Evolutionary conservation across 2,797 vertebrate genomes (phyloP).

Genomic region (Trematomus bernacchii): DNA sequence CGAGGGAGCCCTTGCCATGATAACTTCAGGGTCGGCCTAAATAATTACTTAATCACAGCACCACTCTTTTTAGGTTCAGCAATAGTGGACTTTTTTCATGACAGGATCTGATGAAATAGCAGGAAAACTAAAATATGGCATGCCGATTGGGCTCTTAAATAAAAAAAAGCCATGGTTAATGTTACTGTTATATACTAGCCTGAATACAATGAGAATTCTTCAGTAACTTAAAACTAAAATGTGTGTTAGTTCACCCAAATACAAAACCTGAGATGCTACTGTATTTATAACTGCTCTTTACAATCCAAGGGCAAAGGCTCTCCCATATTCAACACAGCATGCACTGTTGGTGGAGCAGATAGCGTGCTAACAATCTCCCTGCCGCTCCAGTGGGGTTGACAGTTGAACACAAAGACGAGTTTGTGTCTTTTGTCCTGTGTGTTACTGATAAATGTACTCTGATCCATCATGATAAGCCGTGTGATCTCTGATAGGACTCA

Average conservation of each 20-base stretch:
- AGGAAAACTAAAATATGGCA: too few relatives aligned
- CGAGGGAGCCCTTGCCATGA: too few relatives aligned
- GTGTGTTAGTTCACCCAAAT: background rate
- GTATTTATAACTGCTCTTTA: background rate
- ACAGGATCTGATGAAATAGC: too few relatives aligned
- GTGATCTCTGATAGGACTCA: conserved; percentile 66
- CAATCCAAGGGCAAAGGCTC: background rate
- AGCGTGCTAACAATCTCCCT: conserved; percentile 17
- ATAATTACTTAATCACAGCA: too few relatives aligned
- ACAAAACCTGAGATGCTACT: background rate
- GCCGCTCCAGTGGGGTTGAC: conserved; percentile 18
- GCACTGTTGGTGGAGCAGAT: background rate
- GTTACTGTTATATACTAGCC: background rate
- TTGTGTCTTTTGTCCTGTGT: conserved; percentile 51
- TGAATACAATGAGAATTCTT: background rate
- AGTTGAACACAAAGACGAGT: conserved; percentile 31
- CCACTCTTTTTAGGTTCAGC: too few relatives aligned
- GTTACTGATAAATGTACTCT: conserved; percentile 60
- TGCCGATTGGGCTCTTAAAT: too few relatives aligned
- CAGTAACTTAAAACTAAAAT: background rate
- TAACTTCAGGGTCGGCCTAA: too few relatives aligned
- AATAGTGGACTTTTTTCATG: too few relatives aligned
- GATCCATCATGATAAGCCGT: conserved; percentile 79
- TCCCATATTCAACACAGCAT: background rate
- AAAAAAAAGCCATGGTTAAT: background rate